Evolutionary conservation across 2,113 vertebrate species (phyloP), one percentile per base, ranked within the genome.

Genomic region (Capricornis sumatraensis): DNA sequence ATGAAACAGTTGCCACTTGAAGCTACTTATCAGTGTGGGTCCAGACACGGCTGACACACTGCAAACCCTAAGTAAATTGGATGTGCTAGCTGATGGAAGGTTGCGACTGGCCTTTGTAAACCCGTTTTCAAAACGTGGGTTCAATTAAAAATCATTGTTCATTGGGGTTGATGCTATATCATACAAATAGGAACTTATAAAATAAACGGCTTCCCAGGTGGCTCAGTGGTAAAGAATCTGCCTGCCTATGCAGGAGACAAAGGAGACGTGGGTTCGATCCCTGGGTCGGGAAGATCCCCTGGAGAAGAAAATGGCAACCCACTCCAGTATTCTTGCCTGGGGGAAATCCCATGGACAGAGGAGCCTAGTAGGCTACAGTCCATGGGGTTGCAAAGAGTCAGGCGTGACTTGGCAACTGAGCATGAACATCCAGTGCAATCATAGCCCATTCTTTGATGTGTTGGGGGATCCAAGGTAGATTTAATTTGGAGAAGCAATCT

Each of bases 121-220:
- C 3, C 21, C 83, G 1, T 19, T 76, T 86, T 60, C 83, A 55
- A 88, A 91, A 85, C 16, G 9, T 3, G 21, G 43, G 43, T 57
- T 62, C 47, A 10, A 1, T 47, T 21, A 58, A 88, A 86, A 40
- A 45, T 62, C 60, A 28, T 82, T 53, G 55, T 84, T 94, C 52
- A 86, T 62, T 52, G 53, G 76, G 62, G 13, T 50, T 71, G 87
- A 45, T 30, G 10, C 27, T 62, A 4, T 95, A 2, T 17, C 83
- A 52, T 85, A 27, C 43, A 58, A 47, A 79, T 84, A 27, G 14
- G 33, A 94, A 76, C n/a, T 52, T 30, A 47, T 17, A 30, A 79
- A 93, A 96, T 95, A 95, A 94, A 94, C 16, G 7, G 71, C 36
- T 76, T 76, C 71, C 40, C 71, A 43, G 40, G 40, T 27, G 40